A percentile compares a stretch with the other conserved stretches of the same genome.
Evolutionary conservation across 2,797 vertebrate genomes (phyloP).

Genomic region (Steatocranus sp.): DNA sequence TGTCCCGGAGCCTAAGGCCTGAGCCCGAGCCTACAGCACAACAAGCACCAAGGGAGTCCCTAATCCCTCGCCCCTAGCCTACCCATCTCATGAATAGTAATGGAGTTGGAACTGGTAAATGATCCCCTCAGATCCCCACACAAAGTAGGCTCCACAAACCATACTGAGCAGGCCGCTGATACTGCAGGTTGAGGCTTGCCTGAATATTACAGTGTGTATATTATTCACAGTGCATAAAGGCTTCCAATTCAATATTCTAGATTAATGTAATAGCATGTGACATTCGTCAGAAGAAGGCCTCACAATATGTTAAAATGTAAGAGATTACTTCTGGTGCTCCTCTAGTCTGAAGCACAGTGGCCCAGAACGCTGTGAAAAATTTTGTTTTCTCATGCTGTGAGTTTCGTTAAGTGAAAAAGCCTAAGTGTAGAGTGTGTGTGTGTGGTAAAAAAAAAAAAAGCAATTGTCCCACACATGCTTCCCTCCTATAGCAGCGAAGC

Average conservation of each 20-base stretch:
- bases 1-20: slow-evolving; percentile 62
- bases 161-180: slow-evolving; percentile 55
- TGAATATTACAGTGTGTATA: slow-evolving; percentile 61
- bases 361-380: slow-evolving; percentile 45
- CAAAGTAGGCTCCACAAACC: slow-evolving; percentile 63
- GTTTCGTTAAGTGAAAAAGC: slow-evolving; percentile 51
- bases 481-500: slow-evolving; percentile 49
- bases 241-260: slow-evolving; percentile 66
- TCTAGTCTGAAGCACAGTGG: slow-evolving; percentile 21
- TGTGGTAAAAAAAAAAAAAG: slow-evolving; percentile 7
- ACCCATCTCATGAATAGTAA: slow-evolving; percentile 83
- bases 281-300: slow-evolving; percentile 60
- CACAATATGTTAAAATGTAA: slow-evolving; percentile 60
- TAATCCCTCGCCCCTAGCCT: slow-evolving; percentile 77
- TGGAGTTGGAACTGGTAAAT: slow-evolving; percentile 72
- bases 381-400: slow-evolving; percentile 42
- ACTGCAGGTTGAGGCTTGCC: slow-evolving; percentile 52
- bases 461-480: slow-evolving; percentile 70
- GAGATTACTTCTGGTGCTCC: slow-evolving; percentile 50
- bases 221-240: slow-evolving; percentile 65
- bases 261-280: slow-evolving; percentile 70
- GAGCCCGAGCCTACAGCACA: slow-evolving; percentile 74
- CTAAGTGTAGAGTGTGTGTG: not conserved
- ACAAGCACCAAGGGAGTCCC: slow-evolving; percentile 78
- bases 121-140: slow-evolving; percentile 70